Percentiles rank a stretch among this genome's conserved stretches.
Conservation (phyloP, 2,888 invertebrate genomes). For the Panopea generosa region DNA sequence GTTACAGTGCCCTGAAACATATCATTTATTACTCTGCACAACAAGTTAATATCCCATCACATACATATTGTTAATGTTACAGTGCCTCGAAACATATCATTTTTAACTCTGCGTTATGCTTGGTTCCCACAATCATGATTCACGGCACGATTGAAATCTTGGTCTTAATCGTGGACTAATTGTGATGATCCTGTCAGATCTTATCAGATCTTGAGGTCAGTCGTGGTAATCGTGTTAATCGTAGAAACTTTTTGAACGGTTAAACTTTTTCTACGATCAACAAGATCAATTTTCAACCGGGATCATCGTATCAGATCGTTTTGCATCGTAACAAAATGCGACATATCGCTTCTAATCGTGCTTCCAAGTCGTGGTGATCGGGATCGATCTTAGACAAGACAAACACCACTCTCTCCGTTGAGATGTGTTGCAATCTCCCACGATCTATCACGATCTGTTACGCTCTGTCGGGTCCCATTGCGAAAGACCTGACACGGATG, state of each 20-base stretch:
- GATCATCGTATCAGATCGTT: constrained; percentile 14
- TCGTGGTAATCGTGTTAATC: constrained; percentile 28
- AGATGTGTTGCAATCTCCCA: constrained; percentile 24
- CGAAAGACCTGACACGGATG: constrained; percentile 13
- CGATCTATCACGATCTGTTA: constrained; percentile 20
- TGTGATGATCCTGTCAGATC: constrained; percentile 16
- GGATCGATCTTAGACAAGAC: constrained; percentile 21
- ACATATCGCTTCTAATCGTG: constrained; percentile 21
- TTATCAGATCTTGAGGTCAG: constrained; percentile 22
- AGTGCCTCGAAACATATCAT: too few species aligned
- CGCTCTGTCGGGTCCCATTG: neutral
- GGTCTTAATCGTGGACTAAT: constrained; percentile 20
- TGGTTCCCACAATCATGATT: constrained; percentile 16
- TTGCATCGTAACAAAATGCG: constrained; percentile 17
- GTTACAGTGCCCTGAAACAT: too few species aligned
- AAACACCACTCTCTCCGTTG: constrained; percentile 22
- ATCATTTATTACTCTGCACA: too few species aligned
- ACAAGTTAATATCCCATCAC: too few species aligned
- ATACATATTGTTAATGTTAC: too few species aligned
- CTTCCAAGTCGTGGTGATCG: constrained; percentile 23
- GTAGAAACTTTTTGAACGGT: constrained; percentile 14
- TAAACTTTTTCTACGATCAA: constrained; percentile 15
- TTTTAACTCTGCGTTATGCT: constrained; percentile 11
- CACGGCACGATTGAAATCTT: constrained; percentile 8
- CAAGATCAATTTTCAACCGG: constrained; percentile 5